These are phyloP conservation scores for Anas bernieri DNA, from an alignment of 2,797 vertebrate species.

Conservation along the genomic window DNA sequence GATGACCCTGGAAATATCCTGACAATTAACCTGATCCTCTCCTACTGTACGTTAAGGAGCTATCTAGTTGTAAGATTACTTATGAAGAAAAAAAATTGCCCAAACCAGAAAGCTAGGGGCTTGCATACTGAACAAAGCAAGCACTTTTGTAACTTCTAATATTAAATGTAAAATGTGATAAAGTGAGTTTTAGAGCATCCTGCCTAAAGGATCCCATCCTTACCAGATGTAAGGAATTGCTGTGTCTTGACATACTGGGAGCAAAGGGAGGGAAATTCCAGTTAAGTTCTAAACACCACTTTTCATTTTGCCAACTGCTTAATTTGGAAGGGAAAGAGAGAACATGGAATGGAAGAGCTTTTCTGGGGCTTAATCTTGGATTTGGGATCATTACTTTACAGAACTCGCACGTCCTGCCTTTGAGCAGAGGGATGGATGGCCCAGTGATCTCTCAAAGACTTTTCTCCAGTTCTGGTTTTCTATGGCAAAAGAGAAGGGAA, in stretches of 20 bases:
- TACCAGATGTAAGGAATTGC: neutral
- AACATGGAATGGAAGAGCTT: neutral
- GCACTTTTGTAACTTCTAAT: neutral
- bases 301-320: neutral
- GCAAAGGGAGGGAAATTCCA: neutral
- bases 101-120: fast-evolving
- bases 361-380: neutral
- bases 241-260: neutral
- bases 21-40: neutral
- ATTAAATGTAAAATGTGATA: neutral
- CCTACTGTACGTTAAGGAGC: neutral
- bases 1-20: neutral
- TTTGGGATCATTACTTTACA: neutral
- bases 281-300: neutral
- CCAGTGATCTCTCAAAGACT: neutral
- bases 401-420: slow-evolving; percentile 20
- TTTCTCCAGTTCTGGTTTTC: neutral
- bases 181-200: neutral
- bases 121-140: neutral
- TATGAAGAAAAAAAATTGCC: neutral
- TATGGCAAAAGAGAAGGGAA: neutral
- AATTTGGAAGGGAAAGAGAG: neutral
- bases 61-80: neutral
- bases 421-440: neutral
- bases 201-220: neutral